Conservation (phyloP, 2,113 vertebrate species). For the Psammodynastes pulverulentus region DNA sequence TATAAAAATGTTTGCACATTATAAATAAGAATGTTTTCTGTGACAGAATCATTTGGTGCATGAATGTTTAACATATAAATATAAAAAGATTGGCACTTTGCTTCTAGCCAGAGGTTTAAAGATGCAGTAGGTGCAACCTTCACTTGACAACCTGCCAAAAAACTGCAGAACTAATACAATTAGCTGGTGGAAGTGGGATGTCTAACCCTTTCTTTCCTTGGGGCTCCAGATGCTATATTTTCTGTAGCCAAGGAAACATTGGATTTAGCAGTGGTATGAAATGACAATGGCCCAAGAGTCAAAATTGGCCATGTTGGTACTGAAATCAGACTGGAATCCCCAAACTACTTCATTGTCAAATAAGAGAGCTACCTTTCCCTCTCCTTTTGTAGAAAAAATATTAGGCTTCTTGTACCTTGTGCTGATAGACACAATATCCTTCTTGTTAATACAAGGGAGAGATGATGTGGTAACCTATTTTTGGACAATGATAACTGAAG, state of each 20-base stretch:
- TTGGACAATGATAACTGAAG: neutral
- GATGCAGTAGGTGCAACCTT: neutral
- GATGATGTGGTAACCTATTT: neutral
- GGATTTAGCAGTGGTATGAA: neutral
- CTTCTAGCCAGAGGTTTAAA: neutral
- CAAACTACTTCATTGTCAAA: neutral
- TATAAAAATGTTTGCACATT: neutral
- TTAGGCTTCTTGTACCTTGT: neutral
- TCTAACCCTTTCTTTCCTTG: neutral
- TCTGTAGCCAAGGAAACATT: neutral
- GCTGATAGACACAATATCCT: neutral
- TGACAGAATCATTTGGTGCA: neutral
- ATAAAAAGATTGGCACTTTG: neutral
- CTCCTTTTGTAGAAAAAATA: neutral
- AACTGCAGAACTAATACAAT: neutral
- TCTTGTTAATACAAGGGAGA: neutral
- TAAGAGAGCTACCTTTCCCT: neutral
- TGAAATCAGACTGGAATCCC: neutral
- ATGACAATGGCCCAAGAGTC: neutral
- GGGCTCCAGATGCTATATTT: neutral
- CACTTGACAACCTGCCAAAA: neutral
- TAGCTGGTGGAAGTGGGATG: neutral
- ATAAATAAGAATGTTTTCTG: neutral
- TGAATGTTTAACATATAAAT: neutral
- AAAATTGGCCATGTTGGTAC: neutral